Evolutionary conservation across 2,113 vertebrate genomes (phyloP).

Genomic region (Hemiscyllium ocellatum): DNA sequence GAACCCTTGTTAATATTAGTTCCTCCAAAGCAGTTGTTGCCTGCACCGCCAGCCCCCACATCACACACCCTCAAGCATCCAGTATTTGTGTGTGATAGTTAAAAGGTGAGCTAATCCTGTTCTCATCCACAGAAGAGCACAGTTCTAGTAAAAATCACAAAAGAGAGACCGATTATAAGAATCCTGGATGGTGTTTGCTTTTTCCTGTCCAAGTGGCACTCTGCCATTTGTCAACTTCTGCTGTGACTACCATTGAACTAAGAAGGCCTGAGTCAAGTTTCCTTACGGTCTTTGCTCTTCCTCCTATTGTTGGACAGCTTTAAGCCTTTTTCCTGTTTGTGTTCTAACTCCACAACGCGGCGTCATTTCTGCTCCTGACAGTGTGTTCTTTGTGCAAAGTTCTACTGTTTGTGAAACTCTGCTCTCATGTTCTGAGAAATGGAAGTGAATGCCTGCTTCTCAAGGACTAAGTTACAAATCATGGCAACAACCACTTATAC

Average conservation of each 20-base stretch:
- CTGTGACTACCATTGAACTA: neutral
- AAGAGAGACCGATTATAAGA: neutral
- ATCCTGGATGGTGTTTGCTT: neutral
- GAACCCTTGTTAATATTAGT: neutral
- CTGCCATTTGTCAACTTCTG: neutral
- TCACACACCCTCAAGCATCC: neutral
- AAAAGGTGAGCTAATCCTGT: too few relatives aligned
- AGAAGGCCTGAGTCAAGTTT: neutral
- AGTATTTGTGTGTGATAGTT: neutral
- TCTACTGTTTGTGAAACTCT: neutral
- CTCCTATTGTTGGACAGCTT: neutral
- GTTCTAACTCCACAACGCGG: neutral
- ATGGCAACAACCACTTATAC: too few relatives aligned
- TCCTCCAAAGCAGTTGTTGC: too few relatives aligned
- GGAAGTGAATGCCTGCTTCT: neutral
- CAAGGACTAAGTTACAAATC: neutral
- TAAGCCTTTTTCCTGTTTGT: conserved; percentile 15
- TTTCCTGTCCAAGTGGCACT: neutral
- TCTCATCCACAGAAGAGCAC: neutral
- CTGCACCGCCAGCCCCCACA: too few relatives aligned
- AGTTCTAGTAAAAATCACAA: neutral
- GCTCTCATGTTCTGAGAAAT: neutral
- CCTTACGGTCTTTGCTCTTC: neutral
- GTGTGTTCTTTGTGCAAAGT: neutral
- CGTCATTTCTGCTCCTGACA: neutral